Evolutionary conservation across 2,888 invertebrate species (phyloP), one percentile per base, ranked within the genome.

Genomic region (Glaucopsyche alexis): DNA sequence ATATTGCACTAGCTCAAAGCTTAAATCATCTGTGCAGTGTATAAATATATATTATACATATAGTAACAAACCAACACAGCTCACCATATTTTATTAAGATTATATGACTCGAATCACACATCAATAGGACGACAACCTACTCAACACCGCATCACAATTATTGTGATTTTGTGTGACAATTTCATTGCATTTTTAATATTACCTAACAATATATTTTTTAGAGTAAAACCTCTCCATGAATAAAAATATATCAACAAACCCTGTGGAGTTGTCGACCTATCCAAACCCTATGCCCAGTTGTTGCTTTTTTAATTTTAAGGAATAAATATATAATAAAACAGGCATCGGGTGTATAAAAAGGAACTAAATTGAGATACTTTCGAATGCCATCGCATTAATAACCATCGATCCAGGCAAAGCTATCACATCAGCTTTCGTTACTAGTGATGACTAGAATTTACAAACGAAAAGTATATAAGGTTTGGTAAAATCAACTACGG

Each of bases 1-100:
- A 86, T 90, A 90, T 91, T 90, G 90, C 92, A 92, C 92, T 86
- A 91, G 91, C 89, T 90, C 87, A 85, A 87, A 89, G 91, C 88
- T 89, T 91, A 90, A 88, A 85, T 79, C 87, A 80, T 76, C 85
- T 86, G 91, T 91, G 92, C 90, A 88, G 84, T 72, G 75, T 81
- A 84, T 85, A 87, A 87, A 87, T 85, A 87, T 84, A 87, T 85
- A 87, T 84, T 87, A 88, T 85, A 87, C 85, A 90, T 87, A 87
- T 87, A 89, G 86, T 84, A 92, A 91, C 90, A 91, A 91, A 91
- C 87, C 90, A 91, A 91, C 90, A 91, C 89, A 85, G 84, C 85
- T 80, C 81, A 81, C 81, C 81, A 80, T 80, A 82, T n/a, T n/a
- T n/a, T 81, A 84, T 83, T 84, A 80, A 81, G 83, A 78, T 81